A percentile compares a stretch with the other conserved stretches of the same genome.
Conservation (phyloP, 1,140 invertebrate genomes). For the Hyposmocoma kahamanoa region DNA sequence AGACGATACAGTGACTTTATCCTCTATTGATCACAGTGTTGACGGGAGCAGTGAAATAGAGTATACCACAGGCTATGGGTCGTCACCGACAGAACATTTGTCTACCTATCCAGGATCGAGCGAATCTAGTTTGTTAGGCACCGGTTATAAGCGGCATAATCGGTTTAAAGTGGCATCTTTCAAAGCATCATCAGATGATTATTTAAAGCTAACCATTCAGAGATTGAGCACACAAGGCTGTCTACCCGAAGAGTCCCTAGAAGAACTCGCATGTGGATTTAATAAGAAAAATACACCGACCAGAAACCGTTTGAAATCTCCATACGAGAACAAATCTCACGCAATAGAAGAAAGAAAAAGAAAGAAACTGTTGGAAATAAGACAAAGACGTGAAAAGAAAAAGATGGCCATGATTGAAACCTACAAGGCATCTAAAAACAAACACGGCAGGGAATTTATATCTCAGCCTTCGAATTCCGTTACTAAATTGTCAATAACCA, state of each 20-base stretch:
- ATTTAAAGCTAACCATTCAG: conserved; percentile 20
- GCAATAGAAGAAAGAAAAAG: conserved; percentile 55
- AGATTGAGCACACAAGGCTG: conserved; percentile 35
- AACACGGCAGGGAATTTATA: conserved; percentile 27
- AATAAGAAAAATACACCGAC: conserved; percentile 42
- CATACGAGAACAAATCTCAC: conserved; percentile 53
- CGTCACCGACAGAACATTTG: too few relatives aligned
- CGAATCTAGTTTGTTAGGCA: too few relatives aligned
- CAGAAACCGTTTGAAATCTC: conserved; percentile 53
- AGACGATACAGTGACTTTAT: too few relatives aligned
- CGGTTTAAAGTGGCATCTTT: background rate
- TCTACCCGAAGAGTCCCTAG: conserved; percentile 38
- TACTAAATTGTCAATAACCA: conserved; percentile 58
- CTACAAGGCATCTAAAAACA: conserved; percentile 45
- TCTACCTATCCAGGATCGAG: too few relatives aligned
- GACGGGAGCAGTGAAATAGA: too few relatives aligned
- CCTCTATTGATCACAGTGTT: too few relatives aligned
- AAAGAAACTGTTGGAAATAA: conserved; percentile 51
- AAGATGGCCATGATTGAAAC: conserved; percentile 24
- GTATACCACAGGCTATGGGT: too few relatives aligned
- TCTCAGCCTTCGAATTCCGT: conserved; percentile 46
- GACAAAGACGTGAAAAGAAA: conserved; percentile 47
- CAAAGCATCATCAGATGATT: background rate
- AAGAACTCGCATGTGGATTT: conserved; percentile 13
- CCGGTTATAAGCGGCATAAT: background rate